Conservation (phyloP, 2,888 invertebrate genomes). For the Dendrolimus pini region DNA sequence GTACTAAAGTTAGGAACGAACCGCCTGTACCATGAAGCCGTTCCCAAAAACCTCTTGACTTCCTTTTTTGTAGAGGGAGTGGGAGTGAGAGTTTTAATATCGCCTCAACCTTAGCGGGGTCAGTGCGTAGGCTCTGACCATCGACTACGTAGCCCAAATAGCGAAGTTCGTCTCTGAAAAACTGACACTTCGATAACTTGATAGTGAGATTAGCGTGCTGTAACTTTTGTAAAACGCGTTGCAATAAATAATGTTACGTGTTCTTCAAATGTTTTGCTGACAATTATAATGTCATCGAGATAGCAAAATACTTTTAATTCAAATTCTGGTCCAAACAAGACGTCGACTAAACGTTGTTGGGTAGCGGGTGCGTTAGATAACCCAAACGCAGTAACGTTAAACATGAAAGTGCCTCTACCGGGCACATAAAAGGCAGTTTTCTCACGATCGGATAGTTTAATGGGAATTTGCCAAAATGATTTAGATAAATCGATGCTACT, state of each 20-base stretch:
- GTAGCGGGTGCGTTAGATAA: slow-evolving; percentile 15
- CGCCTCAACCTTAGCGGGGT: slow-evolving; percentile 9
- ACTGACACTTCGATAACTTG: slow-evolving; percentile 13
- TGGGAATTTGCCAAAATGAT: slow-evolving; percentile 19
- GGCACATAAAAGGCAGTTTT: slow-evolving; percentile 18
- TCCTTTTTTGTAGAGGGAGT: slow-evolving; percentile 11
- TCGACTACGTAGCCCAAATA: slow-evolving; percentile 18
- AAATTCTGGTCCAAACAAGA: slow-evolving; percentile 13
- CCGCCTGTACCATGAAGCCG: too few species aligned
- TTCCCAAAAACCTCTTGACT: too few species aligned
- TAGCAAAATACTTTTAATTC: slow-evolving; percentile 17
- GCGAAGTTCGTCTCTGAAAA: slow-evolving; percentile 9
- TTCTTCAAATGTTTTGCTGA: slow-evolving; percentile 14
- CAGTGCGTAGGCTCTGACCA: slow-evolving; percentile 16
- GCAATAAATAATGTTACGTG: slow-evolving; percentile 16
- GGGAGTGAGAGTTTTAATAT: slow-evolving; percentile 19
- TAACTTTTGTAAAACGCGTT: slow-evolving; percentile 14
- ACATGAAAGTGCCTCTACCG: slow-evolving; percentile 9
- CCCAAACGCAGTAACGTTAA: slow-evolving; percentile 12
- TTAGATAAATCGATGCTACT: slow-evolving; percentile 18
- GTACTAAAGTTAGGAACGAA: slow-evolving; percentile 7
- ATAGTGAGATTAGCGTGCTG: slow-evolving; percentile 14
- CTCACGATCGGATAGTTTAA: slow-evolving; percentile 9
- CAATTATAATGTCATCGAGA: slow-evolving; percentile 17
- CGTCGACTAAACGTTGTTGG: slow-evolving; percentile 12